phyloP scores from a whole-genome alignment of 1,140 invertebrate genomes.

The Oscheius sp. region DNA sequence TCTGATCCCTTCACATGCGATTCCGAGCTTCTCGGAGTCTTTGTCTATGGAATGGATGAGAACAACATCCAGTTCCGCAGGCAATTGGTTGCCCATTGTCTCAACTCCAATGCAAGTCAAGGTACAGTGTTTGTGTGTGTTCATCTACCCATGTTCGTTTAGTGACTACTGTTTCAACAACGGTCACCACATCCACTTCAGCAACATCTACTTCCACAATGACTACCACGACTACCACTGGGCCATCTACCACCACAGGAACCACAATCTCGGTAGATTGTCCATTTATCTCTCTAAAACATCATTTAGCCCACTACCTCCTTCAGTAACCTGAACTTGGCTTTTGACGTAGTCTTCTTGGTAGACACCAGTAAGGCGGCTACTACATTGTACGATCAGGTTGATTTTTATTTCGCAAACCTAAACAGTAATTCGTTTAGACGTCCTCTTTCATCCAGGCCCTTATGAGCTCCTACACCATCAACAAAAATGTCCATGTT shows the following conservation, averaged over 20 bases:
- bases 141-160: too few species aligned
- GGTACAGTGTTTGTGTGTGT: background rate
- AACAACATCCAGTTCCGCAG: conserved; percentile 26
- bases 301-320: conserved; percentile 8
- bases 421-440: background rate
- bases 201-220: background rate
- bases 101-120: background rate
- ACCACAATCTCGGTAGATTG: too few species aligned
- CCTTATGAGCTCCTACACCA: conserved; percentile 14
- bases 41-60: conserved; percentile 36
- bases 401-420: too few species aligned
- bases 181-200: background rate
- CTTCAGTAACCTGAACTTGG: background rate
- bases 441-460: conserved; percentile 27
- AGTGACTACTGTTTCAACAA: background rate
- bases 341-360: conserved; percentile 31
- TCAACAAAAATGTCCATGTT: conserved; percentile 3
- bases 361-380: conserved; percentile 12
- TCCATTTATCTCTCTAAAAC: background rate
- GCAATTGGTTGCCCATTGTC: conserved; percentile 16
- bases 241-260: background rate
- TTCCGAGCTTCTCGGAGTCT: conserved; percentile 17
- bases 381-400: background rate
- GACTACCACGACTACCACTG: background rate
- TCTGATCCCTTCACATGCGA: conserved; percentile 39